Conservation (phyloP, 1,140 invertebrate genomes). For the Drosophila rufa region DNA sequence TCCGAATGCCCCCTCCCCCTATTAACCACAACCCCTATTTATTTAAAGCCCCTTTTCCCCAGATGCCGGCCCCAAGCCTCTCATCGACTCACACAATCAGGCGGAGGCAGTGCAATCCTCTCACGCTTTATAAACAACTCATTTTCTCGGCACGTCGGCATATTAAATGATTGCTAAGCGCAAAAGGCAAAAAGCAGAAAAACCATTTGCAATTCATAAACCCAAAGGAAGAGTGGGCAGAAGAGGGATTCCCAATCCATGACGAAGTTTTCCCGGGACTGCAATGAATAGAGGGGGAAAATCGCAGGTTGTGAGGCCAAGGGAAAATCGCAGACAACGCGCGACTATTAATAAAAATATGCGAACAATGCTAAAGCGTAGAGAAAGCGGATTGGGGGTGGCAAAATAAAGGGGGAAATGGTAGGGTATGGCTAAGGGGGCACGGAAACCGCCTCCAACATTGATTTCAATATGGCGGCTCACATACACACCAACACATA, state of each 20-base stretch:
- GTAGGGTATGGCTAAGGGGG: slow-evolving; percentile 1
- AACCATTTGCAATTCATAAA: slow-evolving; percentile 74
- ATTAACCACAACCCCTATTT: slow-evolving; percentile 11
- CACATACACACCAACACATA: slow-evolving; percentile 25
- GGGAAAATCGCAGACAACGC: slow-evolving; percentile 73
- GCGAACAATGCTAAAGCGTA: slow-evolving; percentile 67
- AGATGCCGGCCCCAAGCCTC: not conserved
- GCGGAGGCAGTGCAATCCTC: slow-evolving; percentile 50
- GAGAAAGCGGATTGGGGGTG: slow-evolving; percentile 15
- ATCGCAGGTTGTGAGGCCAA: slow-evolving; percentile 18
- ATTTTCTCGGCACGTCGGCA: slow-evolving; percentile 69
- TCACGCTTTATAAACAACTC: slow-evolving; percentile 70
- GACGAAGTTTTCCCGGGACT: slow-evolving; percentile 51
- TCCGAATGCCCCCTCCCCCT: slow-evolving; percentile 1
- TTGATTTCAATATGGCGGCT: slow-evolving; percentile 70
- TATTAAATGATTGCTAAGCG: slow-evolving; percentile 76
- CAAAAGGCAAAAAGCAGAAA: slow-evolving; percentile 65
- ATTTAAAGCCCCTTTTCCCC: slow-evolving; percentile 4
- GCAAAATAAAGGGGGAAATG: not conserved
- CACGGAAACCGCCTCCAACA: slow-evolving; percentile 48
- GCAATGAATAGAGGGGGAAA: slow-evolving; percentile 46
- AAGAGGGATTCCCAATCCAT: slow-evolving; percentile 55
- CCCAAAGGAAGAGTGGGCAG: slow-evolving; percentile 8
- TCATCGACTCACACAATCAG: slow-evolving; percentile 11
- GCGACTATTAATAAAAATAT: slow-evolving; percentile 78